phyloP scores from a whole-genome alignment of 2,797 vertebrate genomes.

The Perdix hodgsoniae region DNA sequence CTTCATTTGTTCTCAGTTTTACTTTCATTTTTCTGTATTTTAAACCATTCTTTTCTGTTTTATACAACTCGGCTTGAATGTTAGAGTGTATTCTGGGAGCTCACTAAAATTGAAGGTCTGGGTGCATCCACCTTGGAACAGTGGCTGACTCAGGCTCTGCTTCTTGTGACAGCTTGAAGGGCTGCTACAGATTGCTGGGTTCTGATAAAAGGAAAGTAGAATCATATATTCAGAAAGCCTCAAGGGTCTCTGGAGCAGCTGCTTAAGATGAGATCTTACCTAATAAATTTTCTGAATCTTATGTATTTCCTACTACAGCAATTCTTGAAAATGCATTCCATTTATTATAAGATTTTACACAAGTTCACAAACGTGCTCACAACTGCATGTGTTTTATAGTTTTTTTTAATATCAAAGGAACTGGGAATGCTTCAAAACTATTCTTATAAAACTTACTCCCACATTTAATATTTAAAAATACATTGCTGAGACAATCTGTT shows the following conservation, averaged over 20 bases:
- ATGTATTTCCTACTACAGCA: not conserved
- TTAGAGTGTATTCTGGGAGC: not conserved
- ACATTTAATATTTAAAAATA: not conserved
- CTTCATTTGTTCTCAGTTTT: not conserved
- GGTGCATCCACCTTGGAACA: not conserved
- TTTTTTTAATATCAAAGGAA: not conserved
- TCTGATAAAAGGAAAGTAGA: not conserved
- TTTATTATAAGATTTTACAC: not conserved
- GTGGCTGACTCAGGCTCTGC: not conserved
- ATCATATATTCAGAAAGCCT: not conserved
- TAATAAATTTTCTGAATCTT: not conserved
- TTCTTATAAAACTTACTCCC: not conserved
- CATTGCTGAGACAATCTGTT: not conserved
- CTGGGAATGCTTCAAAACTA: not conserved
- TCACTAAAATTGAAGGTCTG: not conserved
- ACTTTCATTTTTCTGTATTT: not conserved
- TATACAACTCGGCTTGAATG: not conserved
- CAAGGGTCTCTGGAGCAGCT: not conserved
- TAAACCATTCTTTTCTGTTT: not conserved
- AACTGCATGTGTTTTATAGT: not conserved
- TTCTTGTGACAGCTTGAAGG: not conserved
- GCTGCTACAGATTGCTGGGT: not conserved
- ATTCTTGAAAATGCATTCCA: not conserved
- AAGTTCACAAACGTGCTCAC: not conserved
- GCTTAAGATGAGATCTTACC: not conserved